Conservation (phyloP, 92 coral and sea anemone genomes). For the Isaurus tuberculatus region DNA sequence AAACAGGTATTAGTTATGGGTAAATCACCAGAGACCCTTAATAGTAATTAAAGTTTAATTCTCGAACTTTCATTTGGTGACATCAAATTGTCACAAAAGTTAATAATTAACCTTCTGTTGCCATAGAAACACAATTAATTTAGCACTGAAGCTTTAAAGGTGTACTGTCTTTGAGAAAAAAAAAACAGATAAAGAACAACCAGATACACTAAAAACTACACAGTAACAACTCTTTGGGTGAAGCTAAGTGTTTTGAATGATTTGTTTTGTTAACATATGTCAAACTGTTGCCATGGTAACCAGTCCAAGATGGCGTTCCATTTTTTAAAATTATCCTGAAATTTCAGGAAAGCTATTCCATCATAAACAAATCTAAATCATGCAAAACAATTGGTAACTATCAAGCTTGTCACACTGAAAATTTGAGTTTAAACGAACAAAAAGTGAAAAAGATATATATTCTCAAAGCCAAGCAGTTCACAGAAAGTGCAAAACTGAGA, state of each 20-base stretch:
- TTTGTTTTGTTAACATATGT: constrained; percentile 16
- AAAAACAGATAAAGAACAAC: not conserved
- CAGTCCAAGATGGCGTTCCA: constrained; percentile 10
- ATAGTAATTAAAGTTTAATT: not conserved
- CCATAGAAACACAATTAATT: constrained; percentile 5
- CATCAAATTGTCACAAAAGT: constrained; percentile 3
- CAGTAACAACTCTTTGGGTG: not conserved
- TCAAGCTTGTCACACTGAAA: constrained; percentile 20
- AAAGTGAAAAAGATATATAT: constrained; percentile 4
- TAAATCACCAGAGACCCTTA: constrained; percentile 16
- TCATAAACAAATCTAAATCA: not conserved
- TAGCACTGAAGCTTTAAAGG: not conserved
- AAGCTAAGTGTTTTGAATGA: constrained; percentile 2
- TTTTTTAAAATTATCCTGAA: not conserved
- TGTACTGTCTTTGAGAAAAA: constrained; percentile 34
- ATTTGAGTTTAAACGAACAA: constrained; percentile 16
- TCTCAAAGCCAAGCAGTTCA: constrained; percentile 19
- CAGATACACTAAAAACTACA: constrained; percentile 3
- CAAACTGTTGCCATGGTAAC: constrained; percentile 24
- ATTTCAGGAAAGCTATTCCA: not conserved
- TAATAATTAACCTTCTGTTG: constrained; percentile 19
- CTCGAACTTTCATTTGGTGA: constrained; percentile 22
- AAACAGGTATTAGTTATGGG: not conserved
- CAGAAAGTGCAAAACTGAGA: constrained; percentile 10
- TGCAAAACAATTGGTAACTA: constrained; percentile 22